A percentile compares a stretch with the other conserved stretches of the same genome.
phyloP scores from a whole-genome alignment of 2,888 invertebrate species.

The Polydrusus cervinus region DNA sequence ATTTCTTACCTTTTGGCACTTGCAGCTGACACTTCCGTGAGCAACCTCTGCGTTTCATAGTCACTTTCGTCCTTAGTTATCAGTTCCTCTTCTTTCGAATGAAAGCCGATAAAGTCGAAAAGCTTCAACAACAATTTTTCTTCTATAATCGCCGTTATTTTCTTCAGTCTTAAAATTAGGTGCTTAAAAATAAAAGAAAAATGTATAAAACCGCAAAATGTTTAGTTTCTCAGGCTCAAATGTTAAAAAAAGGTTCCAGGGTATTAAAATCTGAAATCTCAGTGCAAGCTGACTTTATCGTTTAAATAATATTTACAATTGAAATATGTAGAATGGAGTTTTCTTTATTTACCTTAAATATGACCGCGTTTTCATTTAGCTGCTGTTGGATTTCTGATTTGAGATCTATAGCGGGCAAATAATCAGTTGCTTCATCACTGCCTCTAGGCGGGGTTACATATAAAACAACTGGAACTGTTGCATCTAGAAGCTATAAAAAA shows the following conservation, averaged over 20 bases:
- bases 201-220: neutral
- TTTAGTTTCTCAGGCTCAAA: no score
- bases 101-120: slow-evolving; percentile 75
- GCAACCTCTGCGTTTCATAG: slow-evolving; percentile 85
- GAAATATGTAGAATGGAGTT: neutral
- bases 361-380: slow-evolving; percentile 82
- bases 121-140: slow-evolving; percentile 87
- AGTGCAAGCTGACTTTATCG: no score
- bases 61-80: slow-evolving; percentile 81
- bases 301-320: no score
- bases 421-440: slow-evolving; percentile 71
- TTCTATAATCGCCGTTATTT: slow-evolving; percentile 90
- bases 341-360: slow-evolving; percentile 79
- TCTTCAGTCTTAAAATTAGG: slow-evolving; percentile 86
- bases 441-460: slow-evolving; percentile 77
- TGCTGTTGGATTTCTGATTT: slow-evolving; percentile 83
- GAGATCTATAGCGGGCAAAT: slow-evolving; percentile 86
- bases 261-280: no score
- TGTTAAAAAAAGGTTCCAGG: no score
- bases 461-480: slow-evolving; percentile 88
- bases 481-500: slow-evolving; percentile 82
- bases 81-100: slow-evolving; percentile 74
- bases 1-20: slow-evolving; percentile 82
- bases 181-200: slow-evolving; percentile 72
- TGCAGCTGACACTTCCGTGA: slow-evolving; percentile 86